These are phyloP conservation scores for Caerostris extrusa DNA, from an alignment of 1,140 invertebrate genomes.

Conservation along the genomic window DNA sequence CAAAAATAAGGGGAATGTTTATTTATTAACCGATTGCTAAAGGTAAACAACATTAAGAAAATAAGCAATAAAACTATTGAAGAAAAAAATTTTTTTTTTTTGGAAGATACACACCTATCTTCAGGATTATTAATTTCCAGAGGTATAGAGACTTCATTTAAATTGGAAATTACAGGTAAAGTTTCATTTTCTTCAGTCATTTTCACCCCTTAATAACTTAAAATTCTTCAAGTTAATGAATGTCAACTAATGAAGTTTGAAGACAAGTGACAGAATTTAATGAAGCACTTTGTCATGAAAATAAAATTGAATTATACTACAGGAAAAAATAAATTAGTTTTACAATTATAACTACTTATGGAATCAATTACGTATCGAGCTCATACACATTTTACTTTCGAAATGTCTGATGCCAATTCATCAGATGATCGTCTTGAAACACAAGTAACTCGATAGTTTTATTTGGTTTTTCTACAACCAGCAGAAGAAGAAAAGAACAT, in stretches of 20 bases:
- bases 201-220: not conserved
- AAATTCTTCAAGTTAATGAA: not conserved
- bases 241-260: not conserved
- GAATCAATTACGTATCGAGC: not conserved
- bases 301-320: not conserved
- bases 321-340: not conserved
- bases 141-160: slow-evolving; percentile 30
- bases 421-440: not conserved
- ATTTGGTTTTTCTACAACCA: too few relatives aligned
- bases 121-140: slow-evolving; percentile 20
- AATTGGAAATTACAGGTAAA: slow-evolving; percentile 44
- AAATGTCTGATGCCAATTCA: not conserved
- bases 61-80: not conserved
- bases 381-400: not conserved
- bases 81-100: not conserved
- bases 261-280: not conserved
- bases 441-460: too few relatives aligned
- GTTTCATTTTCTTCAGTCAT: slow-evolving; percentile 62
- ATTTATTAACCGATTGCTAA: not conserved
- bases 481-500: too few relatives aligned
- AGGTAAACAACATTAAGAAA: not conserved
- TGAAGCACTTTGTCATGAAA: not conserved
- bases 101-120: slow-evolving; percentile 43
- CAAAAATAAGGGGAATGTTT: not conserved
- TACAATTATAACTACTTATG: not conserved